Evolutionary conservation across 2,888 invertebrate species (phyloP).

Genomic region (Trimorus sp.): DNA sequence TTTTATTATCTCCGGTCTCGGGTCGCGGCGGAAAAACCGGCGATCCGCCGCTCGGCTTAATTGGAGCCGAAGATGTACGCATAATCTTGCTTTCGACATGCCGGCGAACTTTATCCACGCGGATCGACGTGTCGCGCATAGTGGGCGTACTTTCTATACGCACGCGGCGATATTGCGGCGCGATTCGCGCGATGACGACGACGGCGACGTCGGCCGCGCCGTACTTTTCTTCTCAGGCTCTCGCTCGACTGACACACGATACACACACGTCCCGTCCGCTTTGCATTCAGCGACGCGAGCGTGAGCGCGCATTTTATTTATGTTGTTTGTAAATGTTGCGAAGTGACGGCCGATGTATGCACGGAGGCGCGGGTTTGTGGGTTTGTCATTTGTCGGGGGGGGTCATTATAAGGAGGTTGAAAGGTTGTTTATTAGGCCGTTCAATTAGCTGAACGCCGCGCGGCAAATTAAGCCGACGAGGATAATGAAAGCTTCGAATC

Average conservation of each 20-base stretch:
- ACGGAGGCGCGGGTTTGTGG: neutral
- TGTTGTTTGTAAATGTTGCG: conserved; percentile 40
- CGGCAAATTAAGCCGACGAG: too few relatives aligned
- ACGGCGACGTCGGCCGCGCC: neutral
- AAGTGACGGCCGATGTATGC: conserved; percentile 27
- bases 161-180: conserved; percentile 49
- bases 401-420: conserved; percentile 12
- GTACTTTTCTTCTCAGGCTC: conserved; percentile 40
- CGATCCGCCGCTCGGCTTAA: conserved; percentile 9
- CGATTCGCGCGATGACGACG: neutral
- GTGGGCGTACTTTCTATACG: conserved; percentile 77
- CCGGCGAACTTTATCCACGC: conserved; percentile 66
- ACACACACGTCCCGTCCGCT: conserved; percentile 24
- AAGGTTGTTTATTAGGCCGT: neutral
- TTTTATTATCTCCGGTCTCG: conserved; percentile 49
- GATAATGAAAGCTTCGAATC: too few relatives aligned
- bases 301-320: conserved; percentile 31
- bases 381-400: conserved; percentile 32
- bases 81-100: conserved; percentile 64
- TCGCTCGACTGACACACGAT: conserved; percentile 30
- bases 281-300: conserved; percentile 26
- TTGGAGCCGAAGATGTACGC: conserved; percentile 17
- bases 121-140: conserved; percentile 72
- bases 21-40: neutral
- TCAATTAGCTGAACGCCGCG: too few relatives aligned